A percentile compares a stretch with the other conserved stretches of the same genome.
Conservation (phyloP, 2,888 invertebrate species). For the Hirtodrosophila cameraria region DNA sequence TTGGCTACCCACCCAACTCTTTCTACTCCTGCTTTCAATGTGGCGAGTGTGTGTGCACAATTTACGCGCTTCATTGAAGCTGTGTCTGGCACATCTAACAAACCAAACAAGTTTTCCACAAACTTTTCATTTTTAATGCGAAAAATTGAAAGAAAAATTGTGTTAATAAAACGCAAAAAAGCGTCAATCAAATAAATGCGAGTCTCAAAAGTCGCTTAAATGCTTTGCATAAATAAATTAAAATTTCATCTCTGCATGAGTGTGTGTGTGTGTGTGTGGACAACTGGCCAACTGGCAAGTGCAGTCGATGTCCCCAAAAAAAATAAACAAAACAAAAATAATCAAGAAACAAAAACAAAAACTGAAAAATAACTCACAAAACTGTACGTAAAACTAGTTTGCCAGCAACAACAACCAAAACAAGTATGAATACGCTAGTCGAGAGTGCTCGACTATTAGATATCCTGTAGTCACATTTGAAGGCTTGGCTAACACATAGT, state of each 20-base stretch:
- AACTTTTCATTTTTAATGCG: slow-evolving; percentile 61
- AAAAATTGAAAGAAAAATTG: slow-evolving; percentile 41
- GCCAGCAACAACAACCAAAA: slow-evolving; percentile 42
- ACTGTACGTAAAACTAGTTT: slow-evolving; percentile 72
- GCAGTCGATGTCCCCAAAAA: slow-evolving; percentile 53
- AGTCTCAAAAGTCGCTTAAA: slow-evolving; percentile 28
- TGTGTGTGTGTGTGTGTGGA: slow-evolving; percentile 9
- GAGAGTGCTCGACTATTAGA: too few species aligned
- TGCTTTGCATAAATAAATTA: slow-evolving; percentile 63
- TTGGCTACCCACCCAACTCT: not conserved
- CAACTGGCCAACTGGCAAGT: slow-evolving; percentile 67
- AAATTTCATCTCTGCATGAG: slow-evolving; percentile 5
- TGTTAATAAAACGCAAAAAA: slow-evolving; percentile 69
- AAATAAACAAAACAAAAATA: slow-evolving; percentile 63
- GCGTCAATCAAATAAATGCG: slow-evolving; percentile 35
- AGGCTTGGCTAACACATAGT: too few species aligned
- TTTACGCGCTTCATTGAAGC: slow-evolving; percentile 55
- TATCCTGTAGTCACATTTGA: too few species aligned
- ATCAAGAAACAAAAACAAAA: slow-evolving; percentile 18
- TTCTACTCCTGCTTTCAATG: too few species aligned
- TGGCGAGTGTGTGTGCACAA: slow-evolving; percentile 18
- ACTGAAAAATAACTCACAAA: slow-evolving; percentile 30
- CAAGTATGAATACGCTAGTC: not conserved
- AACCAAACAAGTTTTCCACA: slow-evolving; percentile 59
- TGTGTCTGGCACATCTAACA: slow-evolving; percentile 6